A percentile compares a stretch with the other conserved stretches of the same genome.
Conservation (phyloP, 2,888 invertebrate species). For the Ophion slaviceki region DNA sequence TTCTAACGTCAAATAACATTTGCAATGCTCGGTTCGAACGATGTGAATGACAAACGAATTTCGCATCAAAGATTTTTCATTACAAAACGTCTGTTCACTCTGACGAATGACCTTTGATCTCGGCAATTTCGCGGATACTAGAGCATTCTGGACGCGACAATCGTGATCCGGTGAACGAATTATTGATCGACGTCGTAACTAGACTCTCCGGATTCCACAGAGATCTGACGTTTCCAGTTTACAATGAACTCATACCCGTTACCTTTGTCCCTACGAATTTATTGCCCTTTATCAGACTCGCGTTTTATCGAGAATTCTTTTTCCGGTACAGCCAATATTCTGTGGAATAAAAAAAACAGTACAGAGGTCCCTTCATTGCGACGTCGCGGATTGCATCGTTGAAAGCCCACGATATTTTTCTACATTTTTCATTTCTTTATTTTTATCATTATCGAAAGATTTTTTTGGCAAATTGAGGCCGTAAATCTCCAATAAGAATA, state of each 20-base stretch:
- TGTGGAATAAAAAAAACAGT: background rate
- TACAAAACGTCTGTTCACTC: slow-evolving; percentile 12
- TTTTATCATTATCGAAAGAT: too few relatives aligned
- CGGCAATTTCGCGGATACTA: slow-evolving; percentile 14
- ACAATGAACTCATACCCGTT: slow-evolving; percentile 38
- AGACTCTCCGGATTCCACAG: slow-evolving; percentile 62
- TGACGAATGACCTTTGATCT: slow-evolving; percentile 35
- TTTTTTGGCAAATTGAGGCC: too few relatives aligned
- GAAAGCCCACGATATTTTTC: too few relatives aligned
- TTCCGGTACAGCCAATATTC: background rate
- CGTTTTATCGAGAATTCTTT: background rate
- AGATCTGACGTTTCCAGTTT: slow-evolving; percentile 48
- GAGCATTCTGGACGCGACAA: slow-evolving; percentile 53
- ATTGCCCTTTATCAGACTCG: background rate
- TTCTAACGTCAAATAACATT: background rate
- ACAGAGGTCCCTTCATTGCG: background rate
- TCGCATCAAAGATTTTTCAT: slow-evolving; percentile 36
- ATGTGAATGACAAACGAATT: slow-evolving; percentile 1
- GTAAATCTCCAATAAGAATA: too few relatives aligned
- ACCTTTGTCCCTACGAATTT: slow-evolving; percentile 5
- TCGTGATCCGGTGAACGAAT: slow-evolving; percentile 65
- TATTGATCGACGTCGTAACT: slow-evolving; percentile 66
- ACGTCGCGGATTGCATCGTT: too few relatives aligned
- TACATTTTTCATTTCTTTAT: too few relatives aligned
- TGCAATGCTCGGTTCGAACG: background rate